A percentile compares a stretch with the other conserved stretches of the same genome.
phyloP scores from a whole-genome alignment of 2,888 invertebrate species.

The Mantis religiosa region DNA sequence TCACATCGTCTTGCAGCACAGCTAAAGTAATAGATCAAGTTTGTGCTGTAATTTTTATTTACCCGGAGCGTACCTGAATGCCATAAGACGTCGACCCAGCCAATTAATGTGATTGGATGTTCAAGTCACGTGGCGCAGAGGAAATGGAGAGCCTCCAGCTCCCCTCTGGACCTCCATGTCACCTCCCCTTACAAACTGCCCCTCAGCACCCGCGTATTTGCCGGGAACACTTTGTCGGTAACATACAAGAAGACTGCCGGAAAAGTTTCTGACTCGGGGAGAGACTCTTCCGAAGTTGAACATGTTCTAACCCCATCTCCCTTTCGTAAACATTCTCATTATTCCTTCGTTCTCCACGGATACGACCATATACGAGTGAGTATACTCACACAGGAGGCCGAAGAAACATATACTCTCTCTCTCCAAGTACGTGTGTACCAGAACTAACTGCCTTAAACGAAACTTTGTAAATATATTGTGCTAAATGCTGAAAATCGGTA shows the following conservation, averaged over 20 bases:
- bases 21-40: not conserved
- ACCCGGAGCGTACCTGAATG: not conserved
- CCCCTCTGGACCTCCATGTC: conserved; percentile 1
- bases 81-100: conserved; percentile 27
- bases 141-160: conserved; percentile 27
- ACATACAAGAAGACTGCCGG: not conserved
- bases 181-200: not conserved
- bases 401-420: no score
- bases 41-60: not conserved
- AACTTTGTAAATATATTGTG: no score
- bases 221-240: not conserved
- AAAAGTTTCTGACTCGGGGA: not conserved
- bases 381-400: no score
- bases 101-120: conserved; percentile 30
- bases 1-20: not conserved
- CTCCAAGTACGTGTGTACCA: no score
- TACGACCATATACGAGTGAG: not conserved
- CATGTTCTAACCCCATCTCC: not conserved
- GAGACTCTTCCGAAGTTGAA: not conserved
- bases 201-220: not conserved
- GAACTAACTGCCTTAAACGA: no score
- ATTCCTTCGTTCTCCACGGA: not conserved
- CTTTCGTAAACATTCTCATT: not conserved
- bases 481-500: no score
- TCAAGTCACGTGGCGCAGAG: conserved; percentile 29